These are phyloP conservation scores for Mimachlamys varia DNA, from an alignment of 2,888 invertebrate species.

Conservation along the genomic window DNA sequence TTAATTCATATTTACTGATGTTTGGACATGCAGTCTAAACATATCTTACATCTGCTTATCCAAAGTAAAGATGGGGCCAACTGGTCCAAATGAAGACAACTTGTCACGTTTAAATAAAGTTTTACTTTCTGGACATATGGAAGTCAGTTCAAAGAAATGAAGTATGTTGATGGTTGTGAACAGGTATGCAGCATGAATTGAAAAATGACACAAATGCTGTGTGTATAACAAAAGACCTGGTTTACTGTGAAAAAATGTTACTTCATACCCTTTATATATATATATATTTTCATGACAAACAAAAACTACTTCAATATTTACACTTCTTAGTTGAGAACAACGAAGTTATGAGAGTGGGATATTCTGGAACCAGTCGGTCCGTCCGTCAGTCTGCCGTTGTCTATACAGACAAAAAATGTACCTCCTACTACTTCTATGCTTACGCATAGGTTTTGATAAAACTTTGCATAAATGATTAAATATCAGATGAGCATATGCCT, in stretches of 20 bases:
- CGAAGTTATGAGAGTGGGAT: too few species aligned
- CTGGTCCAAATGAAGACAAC: constrained; percentile 1
- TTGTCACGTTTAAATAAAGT: neutral
- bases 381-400: too few species aligned
- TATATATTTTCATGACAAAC: neutral
- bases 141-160: neutral
- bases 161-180: neutral
- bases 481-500: too few species aligned
- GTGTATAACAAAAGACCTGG: too few species aligned
- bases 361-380: too few species aligned
- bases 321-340: too few species aligned
- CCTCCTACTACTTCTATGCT: too few species aligned
- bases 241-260: too few species aligned
- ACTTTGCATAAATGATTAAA: too few species aligned
- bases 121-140: neutral
- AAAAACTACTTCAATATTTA: neutral
- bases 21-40: neutral
- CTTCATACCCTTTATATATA: neutral
- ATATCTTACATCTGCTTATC: neutral
- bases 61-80: neutral
- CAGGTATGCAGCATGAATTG: neutral
- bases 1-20: neutral
- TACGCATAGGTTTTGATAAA: too few species aligned
- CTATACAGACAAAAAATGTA: too few species aligned
- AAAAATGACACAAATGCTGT: too few species aligned